phyloP scores from a whole-genome alignment of 2,113 vertebrate genomes.

The Tychaedon coryphoeus region DNA sequence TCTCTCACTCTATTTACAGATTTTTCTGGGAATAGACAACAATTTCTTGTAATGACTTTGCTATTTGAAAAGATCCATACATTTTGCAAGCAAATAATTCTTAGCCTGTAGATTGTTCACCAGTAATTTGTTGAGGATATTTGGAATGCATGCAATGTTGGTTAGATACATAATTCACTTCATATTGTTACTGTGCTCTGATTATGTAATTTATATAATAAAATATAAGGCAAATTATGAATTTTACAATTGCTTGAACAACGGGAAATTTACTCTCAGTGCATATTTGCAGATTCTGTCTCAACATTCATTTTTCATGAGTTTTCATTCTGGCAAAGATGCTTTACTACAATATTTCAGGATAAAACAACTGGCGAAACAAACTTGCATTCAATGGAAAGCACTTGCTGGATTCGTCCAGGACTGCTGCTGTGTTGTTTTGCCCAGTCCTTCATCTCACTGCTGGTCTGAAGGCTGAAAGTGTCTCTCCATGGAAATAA shows the following conservation, averaged over 20 bases:
- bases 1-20: conserved; percentile 10
- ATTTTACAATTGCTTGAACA: conserved; percentile 65
- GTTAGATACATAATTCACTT: conserved; percentile 55
- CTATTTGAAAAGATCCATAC: conserved; percentile 50
- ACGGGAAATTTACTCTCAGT: conserved; percentile 47
- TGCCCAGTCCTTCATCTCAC: neutral
- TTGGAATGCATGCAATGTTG: conserved; percentile 41
- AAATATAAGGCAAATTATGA: conserved; percentile 53
- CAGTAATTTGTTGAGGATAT: conserved; percentile 35
- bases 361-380: neutral
- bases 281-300: conserved; percentile 61
- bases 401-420: neutral
- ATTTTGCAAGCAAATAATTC: conserved; percentile 41
- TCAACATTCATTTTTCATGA: conserved; percentile 64
- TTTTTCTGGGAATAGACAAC: conserved; percentile 11
- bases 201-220: conserved; percentile 62
- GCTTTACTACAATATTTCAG: conserved; percentile 33
- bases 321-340: conserved; percentile 7
- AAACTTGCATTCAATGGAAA: neutral
- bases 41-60: conserved; percentile 33
- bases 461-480: neutral
- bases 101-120: conserved; percentile 7
- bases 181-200: conserved; percentile 34
- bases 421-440: neutral
- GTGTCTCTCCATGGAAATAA: neutral